These are phyloP conservation scores for Yponomeuta malinellus DNA, from an alignment of 2,888 invertebrate genomes.

Conservation along the genomic window DNA sequence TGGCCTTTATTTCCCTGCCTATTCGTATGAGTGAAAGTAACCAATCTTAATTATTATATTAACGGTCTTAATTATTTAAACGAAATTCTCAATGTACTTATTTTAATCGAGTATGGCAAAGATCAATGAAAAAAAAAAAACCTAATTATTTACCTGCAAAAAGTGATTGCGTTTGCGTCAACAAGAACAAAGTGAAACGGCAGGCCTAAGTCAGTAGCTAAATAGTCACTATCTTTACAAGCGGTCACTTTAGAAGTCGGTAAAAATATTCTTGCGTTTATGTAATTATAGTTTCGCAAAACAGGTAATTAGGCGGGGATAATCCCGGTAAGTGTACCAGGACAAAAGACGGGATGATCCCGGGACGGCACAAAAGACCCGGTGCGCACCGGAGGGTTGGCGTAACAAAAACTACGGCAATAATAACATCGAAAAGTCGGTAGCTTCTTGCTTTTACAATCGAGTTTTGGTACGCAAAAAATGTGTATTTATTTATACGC, in stretches of 20 bases:
- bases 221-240: constrained; percentile 28
- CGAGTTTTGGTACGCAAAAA: constrained; percentile 20
- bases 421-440: constrained; percentile 71
- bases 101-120: not conserved
- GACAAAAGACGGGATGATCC: constrained; percentile 53
- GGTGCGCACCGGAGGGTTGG: constrained; percentile 49
- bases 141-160: not conserved
- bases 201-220: constrained; percentile 31
- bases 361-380: constrained; percentile 42
- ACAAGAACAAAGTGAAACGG: constrained; percentile 22
- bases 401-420: constrained; percentile 51
- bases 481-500: constrained; percentile 1
- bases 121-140: not conserved
- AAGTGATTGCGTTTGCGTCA: constrained; percentile 31
- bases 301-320: constrained; percentile 68
- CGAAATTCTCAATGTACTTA: too few relatives aligned
- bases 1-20: constrained; percentile 17
- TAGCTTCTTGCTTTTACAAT: constrained; percentile 70
- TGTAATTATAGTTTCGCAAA: constrained; percentile 60
- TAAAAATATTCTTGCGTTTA: constrained; percentile 40
- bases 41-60: not conserved
- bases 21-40: constrained; percentile 17
- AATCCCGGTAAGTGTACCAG: constrained; percentile 54
- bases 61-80: not conserved
- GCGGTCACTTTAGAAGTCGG: constrained; percentile 42